phyloP scores from a whole-genome alignment of 37 sponge, comb jelly and placozoan genomes.

The Geodia barretti region DNA sequence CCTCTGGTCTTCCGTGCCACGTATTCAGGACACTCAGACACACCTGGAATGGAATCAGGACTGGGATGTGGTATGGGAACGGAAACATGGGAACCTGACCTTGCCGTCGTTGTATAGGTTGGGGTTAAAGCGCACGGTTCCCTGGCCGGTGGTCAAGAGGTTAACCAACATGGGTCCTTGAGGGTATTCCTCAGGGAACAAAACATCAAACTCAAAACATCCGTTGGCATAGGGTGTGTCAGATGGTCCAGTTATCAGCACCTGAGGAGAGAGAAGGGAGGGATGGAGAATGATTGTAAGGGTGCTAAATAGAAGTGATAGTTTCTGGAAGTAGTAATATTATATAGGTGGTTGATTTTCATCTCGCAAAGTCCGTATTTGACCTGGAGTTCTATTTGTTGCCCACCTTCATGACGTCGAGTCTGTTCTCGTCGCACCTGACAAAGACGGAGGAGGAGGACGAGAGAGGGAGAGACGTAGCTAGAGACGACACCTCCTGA shows the following conservation, averaged over 20 bases:
- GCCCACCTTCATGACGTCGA: slow-evolving; percentile 92
- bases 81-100: slow-evolving; percentile 13
- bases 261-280: slow-evolving; percentile 27
- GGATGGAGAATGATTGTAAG: too few species aligned
- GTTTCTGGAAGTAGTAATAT: background rate
- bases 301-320: background rate
- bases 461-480: slow-evolving; percentile 91
- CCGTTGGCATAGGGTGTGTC: slow-evolving; percentile 95
- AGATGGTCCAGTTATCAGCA: slow-evolving; percentile 87
- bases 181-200: slow-evolving; percentile 87
- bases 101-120: slow-evolving; percentile 95
- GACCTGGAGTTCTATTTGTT: background rate
- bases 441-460: slow-evolving; percentile 84
- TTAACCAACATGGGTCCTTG: slow-evolving; percentile 84
- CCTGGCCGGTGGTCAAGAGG: slow-evolving; percentile 85
- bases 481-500: slow-evolving; percentile 81
- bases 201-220: slow-evolving; percentile 90
- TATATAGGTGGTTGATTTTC: background rate
- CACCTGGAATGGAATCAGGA: slow-evolving; percentile 40
- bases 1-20: slow-evolving; percentile 94
- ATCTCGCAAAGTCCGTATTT: background rate
- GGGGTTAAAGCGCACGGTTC: slow-evolving; percentile 89
- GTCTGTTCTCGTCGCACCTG: slow-evolving; percentile 80
- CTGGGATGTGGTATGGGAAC: background rate
- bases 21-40: slow-evolving; percentile 94